Percentiles rank a stretch among this genome's conserved stretches.
These are phyloP conservation scores for Heterotis niloticus DNA, from an alignment of 2,113 vertebrate species.

Conservation along the genomic window DNA sequence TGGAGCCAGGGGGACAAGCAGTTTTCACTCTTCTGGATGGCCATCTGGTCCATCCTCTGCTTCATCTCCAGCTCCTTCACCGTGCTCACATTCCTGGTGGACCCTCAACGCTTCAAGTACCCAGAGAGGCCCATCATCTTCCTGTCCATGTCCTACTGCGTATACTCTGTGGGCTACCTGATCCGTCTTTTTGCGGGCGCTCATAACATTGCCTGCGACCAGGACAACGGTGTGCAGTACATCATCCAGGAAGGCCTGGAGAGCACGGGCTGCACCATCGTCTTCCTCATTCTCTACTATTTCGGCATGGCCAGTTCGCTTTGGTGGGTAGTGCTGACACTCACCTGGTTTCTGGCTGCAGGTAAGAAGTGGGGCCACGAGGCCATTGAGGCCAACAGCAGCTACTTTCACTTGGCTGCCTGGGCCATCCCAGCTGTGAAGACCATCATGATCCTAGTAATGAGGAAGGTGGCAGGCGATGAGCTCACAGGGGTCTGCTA, in stretches of 20 bases:
- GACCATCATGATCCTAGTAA: slow-evolving; percentile 91
- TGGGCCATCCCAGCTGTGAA: slow-evolving; percentile 94
- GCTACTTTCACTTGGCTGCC: slow-evolving; percentile 93
- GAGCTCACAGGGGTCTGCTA: slow-evolving; percentile 94
- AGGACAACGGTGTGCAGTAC: slow-evolving; percentile 89
- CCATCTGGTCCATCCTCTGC: slow-evolving; percentile 90
- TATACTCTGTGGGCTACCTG: slow-evolving; percentile 92
- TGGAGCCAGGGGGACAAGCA: slow-evolving; percentile 91
- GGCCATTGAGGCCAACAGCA: slow-evolving; percentile 95
- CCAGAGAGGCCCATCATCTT: slow-evolving; percentile 97
- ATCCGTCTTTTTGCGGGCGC: slow-evolving; percentile 89
- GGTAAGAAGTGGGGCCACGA: slow-evolving; percentile 98
- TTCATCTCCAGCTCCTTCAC: slow-evolving; percentile 96
- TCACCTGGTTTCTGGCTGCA: slow-evolving; percentile 93
- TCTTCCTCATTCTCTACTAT: slow-evolving; percentile 94
- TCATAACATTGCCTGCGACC: slow-evolving; percentile 88
- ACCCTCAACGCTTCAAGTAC: slow-evolving; percentile 91
- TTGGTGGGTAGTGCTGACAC: slow-evolving; percentile 94
- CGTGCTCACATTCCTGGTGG: slow-evolving; percentile 90
- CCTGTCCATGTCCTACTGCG: slow-evolving; percentile 96
- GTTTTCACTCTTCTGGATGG: slow-evolving; percentile 89
- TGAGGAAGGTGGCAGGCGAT: slow-evolving; percentile 91
- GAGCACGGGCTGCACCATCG: slow-evolving; percentile 93
- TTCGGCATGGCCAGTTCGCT: slow-evolving; percentile 97
- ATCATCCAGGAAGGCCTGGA: slow-evolving; percentile 96